Evolutionary conservation across 2,113 vertebrate genomes (phyloP).

Genomic region (Astatotilapia flaviijosephi): DNA sequence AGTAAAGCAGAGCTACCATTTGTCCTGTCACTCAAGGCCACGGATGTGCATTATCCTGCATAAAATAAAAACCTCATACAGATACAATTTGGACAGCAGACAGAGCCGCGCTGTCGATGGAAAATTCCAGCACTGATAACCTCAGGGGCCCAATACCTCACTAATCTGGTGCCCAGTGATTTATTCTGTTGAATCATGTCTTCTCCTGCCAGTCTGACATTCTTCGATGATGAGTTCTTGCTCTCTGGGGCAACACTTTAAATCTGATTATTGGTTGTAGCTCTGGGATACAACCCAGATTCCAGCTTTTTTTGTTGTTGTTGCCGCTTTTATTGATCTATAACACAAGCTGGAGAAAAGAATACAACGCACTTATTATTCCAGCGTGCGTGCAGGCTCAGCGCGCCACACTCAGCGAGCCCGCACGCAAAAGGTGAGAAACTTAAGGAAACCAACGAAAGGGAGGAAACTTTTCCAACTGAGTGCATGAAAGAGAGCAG

Average conservation of each 20-base stretch:
- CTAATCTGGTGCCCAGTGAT: constrained; percentile 68
- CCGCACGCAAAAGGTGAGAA: background rate
- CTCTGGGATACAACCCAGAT: constrained; percentile 38
- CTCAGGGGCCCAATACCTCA: constrained; percentile 54
- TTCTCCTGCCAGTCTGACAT: constrained; percentile 68
- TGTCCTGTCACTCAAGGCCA: constrained; percentile 51
- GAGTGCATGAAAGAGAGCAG: background rate
- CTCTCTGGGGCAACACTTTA: constrained; percentile 54
- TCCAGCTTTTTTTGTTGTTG: background rate
- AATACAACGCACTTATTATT: background rate
- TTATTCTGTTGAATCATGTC: constrained; percentile 68
- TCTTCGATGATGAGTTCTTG: constrained; percentile 64
- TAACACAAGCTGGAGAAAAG: constrained; percentile 1
- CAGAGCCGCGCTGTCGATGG: constrained; percentile 29
- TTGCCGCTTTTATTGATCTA: constrained; percentile 8
- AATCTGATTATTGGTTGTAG: constrained; percentile 59
- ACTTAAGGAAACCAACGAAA: background rate
- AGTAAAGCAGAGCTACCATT: constrained; percentile 38
- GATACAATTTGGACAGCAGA: background rate
- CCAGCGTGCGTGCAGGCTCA: background rate
- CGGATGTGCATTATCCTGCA: constrained; percentile 18
- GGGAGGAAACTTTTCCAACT: background rate
- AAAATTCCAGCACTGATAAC: constrained; percentile 69
- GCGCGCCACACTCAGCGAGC: background rate
- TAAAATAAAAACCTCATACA: constrained; percentile 7